Base-by-base conservation (phyloP, 2,113 vertebrate species). In the Irena cyanogastra region DNA sequence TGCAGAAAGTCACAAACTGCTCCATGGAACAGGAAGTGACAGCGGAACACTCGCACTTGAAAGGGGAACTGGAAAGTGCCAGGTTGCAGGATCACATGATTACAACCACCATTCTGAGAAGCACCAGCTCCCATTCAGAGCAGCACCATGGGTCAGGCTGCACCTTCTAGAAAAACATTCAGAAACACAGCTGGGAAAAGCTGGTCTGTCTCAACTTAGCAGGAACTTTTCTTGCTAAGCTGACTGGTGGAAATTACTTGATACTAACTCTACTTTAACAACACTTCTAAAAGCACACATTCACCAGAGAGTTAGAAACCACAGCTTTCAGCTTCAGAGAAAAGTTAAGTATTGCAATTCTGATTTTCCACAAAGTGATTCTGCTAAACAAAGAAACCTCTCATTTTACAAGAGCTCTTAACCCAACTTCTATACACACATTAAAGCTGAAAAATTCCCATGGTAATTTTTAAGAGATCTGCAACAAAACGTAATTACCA, bases 61-160 rank as follows among this genome's bases (percentile, higher is more conserved):
- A 97, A 97, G 83, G 68, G 84, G 97, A 97, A 97, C 93, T 95
- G 86, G n/a, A n/a, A 87, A 95, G 86, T 76, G 64, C 45, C 82
- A 82, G 92, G 76, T 71, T 77, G 1, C 33, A 15, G 49, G 1
- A 78, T 66, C 96, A 94, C 80, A 94, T 94, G 95, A 56, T 69
- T 5, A 42, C 31, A 66, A 83, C 66, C 23, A 6, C 64, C 68
- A 8, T 78, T 86, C 82, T 11, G 52, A 96, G 88, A 93, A 50
- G 8, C 70, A 70, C n/a, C n/a, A n/a, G n/a, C n/a, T n/a, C n/a
- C n/a, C n/a, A n/a, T 19, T 72, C 7, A 65, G 28, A 50, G 8
- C 70, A 70, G 20, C 33, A 45, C 0, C 28, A n/a, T 0, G 37
- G 24, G 22, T 23, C 88, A 33, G 2, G 4, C 47, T 74, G 66